These are phyloP conservation scores for Proctacanthus coquilletti DNA, from an alignment of 1,140 invertebrate genomes.

Conservation along the genomic window DNA sequence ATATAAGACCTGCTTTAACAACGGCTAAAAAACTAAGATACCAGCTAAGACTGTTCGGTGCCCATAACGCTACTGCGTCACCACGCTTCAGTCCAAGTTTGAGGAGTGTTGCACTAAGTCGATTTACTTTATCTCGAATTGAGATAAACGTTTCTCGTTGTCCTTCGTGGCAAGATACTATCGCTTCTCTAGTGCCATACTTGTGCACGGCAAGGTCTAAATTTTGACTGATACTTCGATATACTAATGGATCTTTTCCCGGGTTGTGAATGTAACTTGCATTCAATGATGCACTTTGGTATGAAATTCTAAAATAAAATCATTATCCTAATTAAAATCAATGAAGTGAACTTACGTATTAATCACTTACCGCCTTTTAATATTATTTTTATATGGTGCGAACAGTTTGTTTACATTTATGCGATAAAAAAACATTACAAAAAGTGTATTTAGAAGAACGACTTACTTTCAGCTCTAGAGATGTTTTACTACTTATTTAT, in stretches of 20 bases:
- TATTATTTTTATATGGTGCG: too few relatives aligned
- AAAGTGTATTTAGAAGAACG: too few relatives aligned
- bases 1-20: conserved; percentile 63
- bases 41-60: conserved; percentile 77
- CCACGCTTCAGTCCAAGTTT: conserved; percentile 61
- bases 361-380: too few relatives aligned
- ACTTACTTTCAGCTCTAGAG: too few relatives aligned
- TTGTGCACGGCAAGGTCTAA: conserved; percentile 37
- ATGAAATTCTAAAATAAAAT: too few relatives aligned
- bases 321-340: too few relatives aligned
- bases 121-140: conserved; percentile 48
- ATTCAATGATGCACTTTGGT: too few relatives aligned
- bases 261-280: too few relatives aligned
- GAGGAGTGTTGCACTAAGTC: conserved; percentile 63
- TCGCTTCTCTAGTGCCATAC: conserved; percentile 39
- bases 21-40: conserved; percentile 59
- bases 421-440: too few relatives aligned
- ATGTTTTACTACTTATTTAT: too few relatives aligned
- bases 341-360: too few relatives aligned
- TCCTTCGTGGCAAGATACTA: conserved; percentile 45
- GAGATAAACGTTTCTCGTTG: conserved; percentile 44
- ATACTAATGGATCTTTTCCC: conserved; percentile 37
- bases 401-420: too few relatives aligned
- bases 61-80: conserved; percentile 78
- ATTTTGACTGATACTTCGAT: conserved; percentile 46